Conservation (phyloP, 2,113 vertebrate genomes). For the Marmota monax region DNA sequence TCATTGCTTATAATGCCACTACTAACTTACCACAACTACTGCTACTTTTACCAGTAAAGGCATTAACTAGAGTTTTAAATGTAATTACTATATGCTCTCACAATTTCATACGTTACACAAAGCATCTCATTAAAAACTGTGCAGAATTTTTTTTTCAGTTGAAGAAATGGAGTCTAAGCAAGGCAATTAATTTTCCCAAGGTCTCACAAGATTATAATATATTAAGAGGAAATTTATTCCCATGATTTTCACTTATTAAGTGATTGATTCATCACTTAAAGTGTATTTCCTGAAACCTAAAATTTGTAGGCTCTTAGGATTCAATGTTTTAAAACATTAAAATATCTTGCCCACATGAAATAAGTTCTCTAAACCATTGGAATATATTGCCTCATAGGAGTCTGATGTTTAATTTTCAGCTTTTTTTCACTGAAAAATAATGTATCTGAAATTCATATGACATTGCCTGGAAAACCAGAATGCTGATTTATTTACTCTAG, state of each 20-base stretch:
- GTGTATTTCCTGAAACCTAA: not conserved
- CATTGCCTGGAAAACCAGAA: not conserved
- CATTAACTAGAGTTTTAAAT: not conserved
- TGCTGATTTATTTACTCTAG: not conserved
- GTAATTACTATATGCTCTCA: not conserved
- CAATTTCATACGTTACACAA: not conserved
- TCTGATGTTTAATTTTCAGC: not conserved
- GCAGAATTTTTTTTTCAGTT: not conserved
- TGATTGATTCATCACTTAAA: not conserved
- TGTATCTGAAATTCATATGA: not conserved
- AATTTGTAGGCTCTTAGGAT: not conserved
- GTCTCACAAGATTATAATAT: not conserved
- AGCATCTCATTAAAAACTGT: not conserved
- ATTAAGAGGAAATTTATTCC: not conserved
- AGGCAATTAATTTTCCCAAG: not conserved
- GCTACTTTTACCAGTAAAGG: not conserved
- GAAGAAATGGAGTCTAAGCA: not conserved
- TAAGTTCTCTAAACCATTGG: not conserved
- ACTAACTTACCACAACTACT: not conserved
- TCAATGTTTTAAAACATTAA: not conserved
- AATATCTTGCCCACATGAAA: not conserved
- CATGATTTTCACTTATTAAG: not conserved
- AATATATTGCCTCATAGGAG: not conserved
- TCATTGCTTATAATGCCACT: not conserved
- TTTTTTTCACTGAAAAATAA: not conserved